Percentiles rank a stretch among this genome's conserved stretches.
Evolutionary conservation across 2,888 invertebrate species (phyloP).

Genomic region (Amblyjoppa fuscipennis): DNA sequence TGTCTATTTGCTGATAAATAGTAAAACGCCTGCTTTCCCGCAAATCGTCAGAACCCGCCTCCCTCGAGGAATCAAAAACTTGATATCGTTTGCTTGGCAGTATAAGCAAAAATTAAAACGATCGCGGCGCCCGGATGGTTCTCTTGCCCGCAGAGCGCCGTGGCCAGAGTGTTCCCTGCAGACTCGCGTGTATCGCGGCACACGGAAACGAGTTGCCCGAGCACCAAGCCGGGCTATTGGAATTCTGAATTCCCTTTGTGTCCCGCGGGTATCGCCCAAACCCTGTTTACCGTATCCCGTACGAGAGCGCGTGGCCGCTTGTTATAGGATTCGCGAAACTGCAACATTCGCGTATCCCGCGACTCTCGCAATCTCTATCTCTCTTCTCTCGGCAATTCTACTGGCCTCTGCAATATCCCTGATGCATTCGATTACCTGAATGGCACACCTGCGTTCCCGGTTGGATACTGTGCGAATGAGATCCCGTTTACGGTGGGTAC

Average conservation of each 20-base stretch:
- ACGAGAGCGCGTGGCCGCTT: neutral
- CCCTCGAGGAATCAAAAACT: too few relatives aligned
- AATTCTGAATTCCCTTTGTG: slow-evolving; percentile 63
- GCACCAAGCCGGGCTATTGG: slow-evolving; percentile 22
- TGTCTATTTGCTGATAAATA: too few relatives aligned
- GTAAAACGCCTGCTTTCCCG: too few relatives aligned
- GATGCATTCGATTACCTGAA: slow-evolving; percentile 62
- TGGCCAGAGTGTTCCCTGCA: neutral
- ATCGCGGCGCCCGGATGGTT: neutral
- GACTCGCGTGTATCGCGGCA: neutral
- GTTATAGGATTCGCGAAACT: neutral
- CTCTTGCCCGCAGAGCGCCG: neutral
- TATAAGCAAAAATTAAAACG: neutral
- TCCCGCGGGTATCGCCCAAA: slow-evolving; percentile 48
- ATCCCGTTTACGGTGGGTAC: slow-evolving; percentile 54
- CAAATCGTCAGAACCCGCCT: too few relatives aligned
- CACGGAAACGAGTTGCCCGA: slow-evolving; percentile 33
- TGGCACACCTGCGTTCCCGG: slow-evolving; percentile 56
- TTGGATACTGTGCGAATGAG: slow-evolving; percentile 49
- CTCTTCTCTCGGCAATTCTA: slow-evolving; percentile 30
- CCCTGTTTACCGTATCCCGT: slow-evolving; percentile 34
- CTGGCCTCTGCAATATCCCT: slow-evolving; percentile 46
- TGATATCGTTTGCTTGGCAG: too few relatives aligned
- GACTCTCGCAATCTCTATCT: slow-evolving; percentile 13
- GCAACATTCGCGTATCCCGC: slow-evolving; percentile 8